Conservation (phyloP, 2,888 invertebrate species). For the Drosophila neonasuta region DNA sequence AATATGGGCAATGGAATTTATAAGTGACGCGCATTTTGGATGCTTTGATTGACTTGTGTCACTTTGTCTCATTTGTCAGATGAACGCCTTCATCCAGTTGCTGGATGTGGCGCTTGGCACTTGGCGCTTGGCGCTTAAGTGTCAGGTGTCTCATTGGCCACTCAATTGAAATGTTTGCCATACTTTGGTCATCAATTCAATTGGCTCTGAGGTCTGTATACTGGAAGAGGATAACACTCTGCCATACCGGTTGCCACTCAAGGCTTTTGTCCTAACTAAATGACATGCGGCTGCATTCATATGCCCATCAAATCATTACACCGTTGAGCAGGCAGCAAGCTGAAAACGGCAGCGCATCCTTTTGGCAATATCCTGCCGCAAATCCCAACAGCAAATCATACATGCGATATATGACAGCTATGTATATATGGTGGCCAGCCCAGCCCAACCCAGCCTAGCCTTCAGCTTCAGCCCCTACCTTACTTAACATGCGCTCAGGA, state of each 20-base stretch:
- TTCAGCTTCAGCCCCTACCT: not conserved
- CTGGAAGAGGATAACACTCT: slow-evolving; percentile 4
- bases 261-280: slow-evolving; percentile 60
- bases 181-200: slow-evolving; percentile 27
- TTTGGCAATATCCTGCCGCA: slow-evolving; percentile 73
- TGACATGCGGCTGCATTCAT: slow-evolving; percentile 73
- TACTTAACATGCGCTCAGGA: slow-evolving; percentile 59
- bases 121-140: slow-evolving; percentile 54
- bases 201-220: slow-evolving; percentile 17
- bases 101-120: not conserved
- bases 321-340: slow-evolving; percentile 47
- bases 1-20: slow-evolving; percentile 63
- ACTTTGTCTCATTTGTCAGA: slow-evolving; percentile 81
- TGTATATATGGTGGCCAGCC: not conserved
- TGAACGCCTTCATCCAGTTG: slow-evolving; percentile 66
- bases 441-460: not conserved
- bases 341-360: slow-evolving; percentile 53
- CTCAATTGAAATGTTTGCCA: slow-evolving; percentile 56
- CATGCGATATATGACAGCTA: slow-evolving; percentile 68
- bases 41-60: slow-evolving; percentile 81
- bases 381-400: slow-evolving; percentile 56
- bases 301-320: slow-evolving; percentile 75
- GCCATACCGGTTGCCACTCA: slow-evolving; percentile 27
- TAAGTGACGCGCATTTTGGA: slow-evolving; percentile 61
- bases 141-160: slow-evolving; percentile 71